Evolutionary conservation across 2,888 invertebrate species (phyloP), one percentile per base, ranked within the genome.

Genomic region (Lordiphosa andalusiaca): DNA sequence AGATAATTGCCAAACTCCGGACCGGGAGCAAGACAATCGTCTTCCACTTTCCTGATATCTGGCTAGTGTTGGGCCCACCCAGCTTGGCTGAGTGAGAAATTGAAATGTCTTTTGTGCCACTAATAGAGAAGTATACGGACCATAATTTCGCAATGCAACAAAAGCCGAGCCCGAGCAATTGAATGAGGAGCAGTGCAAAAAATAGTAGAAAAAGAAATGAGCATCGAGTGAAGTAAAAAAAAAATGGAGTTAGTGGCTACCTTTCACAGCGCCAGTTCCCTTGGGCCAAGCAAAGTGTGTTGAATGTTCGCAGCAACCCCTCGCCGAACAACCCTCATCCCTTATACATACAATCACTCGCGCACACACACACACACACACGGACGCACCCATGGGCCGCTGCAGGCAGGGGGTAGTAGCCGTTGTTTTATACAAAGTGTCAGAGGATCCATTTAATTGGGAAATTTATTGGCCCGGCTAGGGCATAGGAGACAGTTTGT

Each of bases 381-480:
- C 25, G 42, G n/a, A 51, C 59, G 59, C 60, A 64, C 49, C 54
- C 65, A 59, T 35, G 39, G 64, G 60, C 73, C 56, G 35, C 21
- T 55, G 65, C 62, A 64, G 57, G 69, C 63, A 62, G 70, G 76
- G 77, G 84, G 73, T 77, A 81, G 68, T 63, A 51, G 56, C 68
- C 63, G 71, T 61, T 68, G 59, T 74, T 69, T 61, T 47, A 64
- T 69, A 67, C 68, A 71, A 87, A 80, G 76, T 86, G 87, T 87
- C 87, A 87, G 84, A 83, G 71, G 68, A 80, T 84, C 74, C 81
- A 81, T 86, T 87, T 85, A 83, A 87, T 85, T 86, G 76, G 71
- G 63, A 86, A 86, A 86, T 87, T 87, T 86, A 86, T 86, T 86
- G 70, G 76, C 65, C 62, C 36, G 7, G 37, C 38, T 48, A 53